Base-by-base conservation (phyloP, 2,797 vertebrate species). In the Corythornis leucogaster region DNA sequence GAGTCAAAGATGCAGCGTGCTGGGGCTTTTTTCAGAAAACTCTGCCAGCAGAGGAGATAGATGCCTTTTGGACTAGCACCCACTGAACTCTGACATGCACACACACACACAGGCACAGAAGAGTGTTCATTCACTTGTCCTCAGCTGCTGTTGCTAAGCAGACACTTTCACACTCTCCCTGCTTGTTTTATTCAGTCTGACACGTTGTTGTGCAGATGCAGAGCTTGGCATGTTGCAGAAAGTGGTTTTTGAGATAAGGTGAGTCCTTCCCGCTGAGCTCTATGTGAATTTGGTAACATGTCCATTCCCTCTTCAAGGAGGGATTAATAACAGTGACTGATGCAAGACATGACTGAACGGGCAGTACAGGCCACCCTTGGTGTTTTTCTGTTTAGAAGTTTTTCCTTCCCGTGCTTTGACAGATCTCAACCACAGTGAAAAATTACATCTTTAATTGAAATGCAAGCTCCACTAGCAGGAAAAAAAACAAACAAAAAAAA, bases 371-470 rank as follows among this genome's bases (percentile, higher is more conserved):
- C 43, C 85, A 48, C 55, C 43, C 55, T 75, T 75, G 0, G 0
- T 62, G 42, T 54, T 84, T 55, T 84, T 87, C 79, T 92, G 18
- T 43, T 80, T 43, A 58, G 28, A 85, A 77, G n/a, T 7, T 82
- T 94, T 76, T 79, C 53, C 45, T 79, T 70, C 61, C 46, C 5
- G 0, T 63, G 78, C 51, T 66, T 68, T 83, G 81, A 59, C 69
- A 91, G 43, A 43, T 81, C 50, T 89, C 0, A 1, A 51, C 28
- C 2, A 2, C 57, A 21, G 31, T 64, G 90, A 96, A 85, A 83
- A 85, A 92, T 85, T 38, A 26, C 43, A 10, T 66, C 54, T 89
- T 87, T 85, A 91, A 85, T 91, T 70, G 83, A 70, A 94, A 90
- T 2, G 4, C 64, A 67, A 75, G 21, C 42, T 92, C 31, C 31